Evolutionary conservation across 2,113 vertebrate genomes (phyloP).

Genomic region (Myiozetetes cayanensis): DNA sequence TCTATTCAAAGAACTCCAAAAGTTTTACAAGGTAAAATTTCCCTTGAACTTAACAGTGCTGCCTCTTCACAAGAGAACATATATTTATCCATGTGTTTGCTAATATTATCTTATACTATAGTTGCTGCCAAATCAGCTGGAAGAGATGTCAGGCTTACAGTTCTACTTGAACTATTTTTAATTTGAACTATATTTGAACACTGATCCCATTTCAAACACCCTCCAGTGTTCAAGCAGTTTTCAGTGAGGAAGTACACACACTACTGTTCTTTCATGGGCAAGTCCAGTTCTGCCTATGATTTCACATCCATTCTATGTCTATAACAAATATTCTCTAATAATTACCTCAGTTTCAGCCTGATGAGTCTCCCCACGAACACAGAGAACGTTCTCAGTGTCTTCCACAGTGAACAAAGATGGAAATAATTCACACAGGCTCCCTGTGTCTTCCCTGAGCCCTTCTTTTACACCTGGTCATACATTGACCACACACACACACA

Average conservation of each 20-base stretch:
- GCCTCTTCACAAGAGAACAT: neutral
- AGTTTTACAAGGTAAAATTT: neutral
- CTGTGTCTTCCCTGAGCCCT: neutral
- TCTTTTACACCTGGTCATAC: neutral
- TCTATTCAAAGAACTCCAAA: neutral
- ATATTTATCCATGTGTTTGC: neutral
- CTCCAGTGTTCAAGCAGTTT: neutral
- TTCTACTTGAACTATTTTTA: neutral
- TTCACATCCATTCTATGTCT: neutral
- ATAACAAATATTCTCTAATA: neutral
- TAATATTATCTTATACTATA: neutral
- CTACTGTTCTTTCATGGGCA: neutral
- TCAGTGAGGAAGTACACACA: neutral
- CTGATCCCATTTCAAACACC: neutral
- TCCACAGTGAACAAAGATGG: neutral
- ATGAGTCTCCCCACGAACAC: neutral
- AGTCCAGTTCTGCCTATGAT: neutral
- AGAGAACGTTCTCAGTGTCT: neutral
- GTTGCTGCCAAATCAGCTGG: neutral
- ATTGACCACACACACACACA: neutral
- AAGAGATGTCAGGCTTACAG: neutral
- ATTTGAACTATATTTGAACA: neutral
- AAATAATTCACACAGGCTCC: neutral
- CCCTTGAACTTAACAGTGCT: neutral
- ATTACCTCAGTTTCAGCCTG: neutral